Evolutionary conservation across 1,140 invertebrate genomes (phyloP).

Genomic region (Carposina sasakii): DNA sequence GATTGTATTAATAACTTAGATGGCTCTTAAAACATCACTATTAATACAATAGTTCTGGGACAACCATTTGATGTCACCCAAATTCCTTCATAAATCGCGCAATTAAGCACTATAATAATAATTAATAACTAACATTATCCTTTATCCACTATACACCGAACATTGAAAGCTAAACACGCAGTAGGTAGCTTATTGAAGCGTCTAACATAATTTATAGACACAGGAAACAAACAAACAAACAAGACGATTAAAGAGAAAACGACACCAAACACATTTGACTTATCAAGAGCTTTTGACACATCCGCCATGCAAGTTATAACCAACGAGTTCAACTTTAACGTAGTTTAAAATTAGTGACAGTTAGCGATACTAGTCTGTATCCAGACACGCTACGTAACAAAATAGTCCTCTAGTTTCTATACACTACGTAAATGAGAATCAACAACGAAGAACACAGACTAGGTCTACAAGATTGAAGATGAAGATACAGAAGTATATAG

Average conservation of each 20-base stretch:
- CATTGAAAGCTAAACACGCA: slow-evolving; percentile 61
- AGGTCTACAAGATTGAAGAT: slow-evolving; percentile 45
- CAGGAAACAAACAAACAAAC: slow-evolving; percentile 25
- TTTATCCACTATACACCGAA: slow-evolving; percentile 51
- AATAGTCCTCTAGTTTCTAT: slow-evolving; percentile 60
- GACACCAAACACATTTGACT: slow-evolving; percentile 53
- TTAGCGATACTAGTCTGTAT: slow-evolving; percentile 46
- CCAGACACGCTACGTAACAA: slow-evolving; percentile 61
- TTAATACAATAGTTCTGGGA: too few relatives aligned
- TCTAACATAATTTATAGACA: slow-evolving; percentile 31
- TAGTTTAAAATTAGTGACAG: slow-evolving; percentile 64
- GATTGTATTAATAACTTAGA: too few relatives aligned
- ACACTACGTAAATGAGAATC: slow-evolving; percentile 48
- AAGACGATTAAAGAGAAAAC: slow-evolving; percentile 53
- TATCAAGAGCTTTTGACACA: slow-evolving; percentile 45
- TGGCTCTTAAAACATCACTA: too few relatives aligned
- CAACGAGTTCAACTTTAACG: slow-evolving; percentile 19
- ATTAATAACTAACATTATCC: too few relatives aligned
- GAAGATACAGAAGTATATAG: slow-evolving; percentile 34
- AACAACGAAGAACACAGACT: slow-evolving; percentile 62
- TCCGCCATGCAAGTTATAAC: slow-evolving; percentile 36
- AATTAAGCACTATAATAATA: slow-evolving; percentile 43
- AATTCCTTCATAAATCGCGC: slow-evolving; percentile 56
- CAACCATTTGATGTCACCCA: slow-evolving; percentile 68
- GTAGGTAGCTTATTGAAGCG: slow-evolving; percentile 37